Percentiles rank a stretch among this genome's conserved stretches.
phyloP scores from a whole-genome alignment of 2,888 invertebrate species.

The Lasioglossum figueresi region DNA sequence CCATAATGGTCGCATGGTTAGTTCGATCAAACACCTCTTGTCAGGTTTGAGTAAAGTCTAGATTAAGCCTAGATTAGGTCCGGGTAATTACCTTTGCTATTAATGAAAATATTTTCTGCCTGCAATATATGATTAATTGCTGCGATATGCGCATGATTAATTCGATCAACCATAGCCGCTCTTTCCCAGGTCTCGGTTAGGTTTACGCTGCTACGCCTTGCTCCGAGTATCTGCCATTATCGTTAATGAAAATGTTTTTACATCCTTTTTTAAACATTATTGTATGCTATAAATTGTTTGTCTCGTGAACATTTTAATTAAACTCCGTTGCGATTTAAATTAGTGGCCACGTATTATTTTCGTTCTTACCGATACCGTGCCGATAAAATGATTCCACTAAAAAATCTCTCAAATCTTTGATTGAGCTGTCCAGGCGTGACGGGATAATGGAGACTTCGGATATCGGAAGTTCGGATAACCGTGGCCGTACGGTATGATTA shows the following conservation, averaged over 20 bases:
- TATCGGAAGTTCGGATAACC: background rate
- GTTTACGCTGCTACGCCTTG: background rate
- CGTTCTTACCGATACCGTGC: too few species aligned
- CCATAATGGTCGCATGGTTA: background rate
- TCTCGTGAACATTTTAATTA: background rate
- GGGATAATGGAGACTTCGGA: background rate
- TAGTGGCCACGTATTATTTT: background rate
- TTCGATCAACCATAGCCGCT: background rate
- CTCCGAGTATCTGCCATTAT: background rate
- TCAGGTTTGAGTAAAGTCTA: conserved; percentile 5
- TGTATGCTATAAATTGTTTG: background rate
- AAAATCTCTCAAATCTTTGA: background rate
- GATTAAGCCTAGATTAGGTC: background rate
- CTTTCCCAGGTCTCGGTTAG: background rate
- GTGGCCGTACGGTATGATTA: background rate
- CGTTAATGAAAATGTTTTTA: background rate
- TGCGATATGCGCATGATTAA: background rate
- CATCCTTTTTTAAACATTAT: background rate
- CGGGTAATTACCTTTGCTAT: background rate
- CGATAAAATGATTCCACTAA: background rate
- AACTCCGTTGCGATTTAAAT: background rate
- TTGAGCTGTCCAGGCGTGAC: background rate
- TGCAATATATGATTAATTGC: background rate
- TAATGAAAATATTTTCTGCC: conserved; percentile 5
- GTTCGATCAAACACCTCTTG: background rate